Base-by-base conservation (phyloP, 1,140 invertebrate species). In the Plectrocnemia conspersa region DNA sequence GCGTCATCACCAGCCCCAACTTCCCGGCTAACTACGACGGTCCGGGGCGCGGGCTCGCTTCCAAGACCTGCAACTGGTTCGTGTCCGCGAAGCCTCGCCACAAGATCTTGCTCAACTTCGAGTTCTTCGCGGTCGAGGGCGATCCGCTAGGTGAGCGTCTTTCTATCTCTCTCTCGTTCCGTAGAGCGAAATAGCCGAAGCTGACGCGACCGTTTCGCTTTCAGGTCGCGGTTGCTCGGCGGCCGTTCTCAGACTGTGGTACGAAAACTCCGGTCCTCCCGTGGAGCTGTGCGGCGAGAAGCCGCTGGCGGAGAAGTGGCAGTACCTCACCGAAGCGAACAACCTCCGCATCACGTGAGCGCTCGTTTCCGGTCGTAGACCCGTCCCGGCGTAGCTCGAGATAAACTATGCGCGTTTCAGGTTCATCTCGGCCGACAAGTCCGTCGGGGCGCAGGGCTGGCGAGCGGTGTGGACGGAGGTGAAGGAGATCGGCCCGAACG, bases 1-100 rank as follows among this genome's bases (percentile, higher is more conserved):
- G 93, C 29, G 77, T 85, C 53, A 88, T 93, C 56, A 84, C 91
- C n/a, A 89, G 86, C 53, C 93, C 93, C 52, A 86, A 89, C 64
- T 94, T 85, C 76, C 93, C 93, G 24, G 77, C 82, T 9, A 85
- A 88, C 46, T 96, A 96, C 71, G 85, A 89, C 59, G 82, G 85
- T 22, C 88, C 89, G 0, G 74, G 80, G 5, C 78, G 79, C 58
- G 83, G 84, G 44, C 75, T 83, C 53, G 84, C 89, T 5, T 88
- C 86, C 55, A 85, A 85, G 67, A 86, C 87, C 21, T 96, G 93
- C 73, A 92, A 95, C 74, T 96, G 91, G 91, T 92, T 88, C 66
- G 85, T 96, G 66, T 86, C 80, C 48, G 91, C 91, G 22, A 77
- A 82, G 61, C 85, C 88, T 13, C 84, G 84, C 63, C 84, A 89